phyloP scores from a whole-genome alignment of 2,113 vertebrate genomes.

The Gallinago undulata region DNA sequence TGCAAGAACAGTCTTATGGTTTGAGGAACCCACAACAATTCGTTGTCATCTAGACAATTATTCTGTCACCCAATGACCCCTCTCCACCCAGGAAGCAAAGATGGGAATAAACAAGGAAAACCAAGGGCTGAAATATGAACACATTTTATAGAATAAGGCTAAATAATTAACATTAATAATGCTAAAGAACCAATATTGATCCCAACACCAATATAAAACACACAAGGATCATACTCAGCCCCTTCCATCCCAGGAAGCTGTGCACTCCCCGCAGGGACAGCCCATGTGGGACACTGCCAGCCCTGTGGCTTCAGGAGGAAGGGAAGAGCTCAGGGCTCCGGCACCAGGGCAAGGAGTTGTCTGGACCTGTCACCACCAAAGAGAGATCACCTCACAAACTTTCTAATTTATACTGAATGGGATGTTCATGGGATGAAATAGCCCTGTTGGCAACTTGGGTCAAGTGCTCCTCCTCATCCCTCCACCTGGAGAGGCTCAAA shows the following conservation, averaged over 20 bases:
- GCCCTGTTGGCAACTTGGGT: not conserved
- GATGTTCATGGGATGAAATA: not conserved
- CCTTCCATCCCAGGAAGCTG: too few species aligned
- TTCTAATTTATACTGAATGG: not conserved
- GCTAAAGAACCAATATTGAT: too few species aligned
- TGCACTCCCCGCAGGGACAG: too few species aligned
- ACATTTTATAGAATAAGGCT: not conserved
- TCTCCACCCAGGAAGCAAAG: not conserved
- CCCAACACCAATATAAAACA: too few species aligned
- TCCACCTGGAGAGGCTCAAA: not conserved
- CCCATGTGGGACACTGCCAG: too few species aligned
- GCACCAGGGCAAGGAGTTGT: not conserved
- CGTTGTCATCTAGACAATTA: not conserved
- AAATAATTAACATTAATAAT: too few species aligned
- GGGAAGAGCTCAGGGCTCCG: too few species aligned
- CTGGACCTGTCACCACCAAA: too few species aligned
- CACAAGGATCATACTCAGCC: too few species aligned
- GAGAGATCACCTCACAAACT: not conserved
- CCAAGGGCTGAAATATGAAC: too few species aligned
- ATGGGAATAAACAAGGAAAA: too few species aligned
- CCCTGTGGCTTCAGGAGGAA: too few species aligned
- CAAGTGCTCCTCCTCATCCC: not conserved
- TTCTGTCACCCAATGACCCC: not conserved
- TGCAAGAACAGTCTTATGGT: not conserved
- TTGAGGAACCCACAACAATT: not conserved